These are phyloP conservation scores for Caretta caretta DNA, from an alignment of 2,113 vertebrate genomes.

Conservation along the genomic window DNA sequence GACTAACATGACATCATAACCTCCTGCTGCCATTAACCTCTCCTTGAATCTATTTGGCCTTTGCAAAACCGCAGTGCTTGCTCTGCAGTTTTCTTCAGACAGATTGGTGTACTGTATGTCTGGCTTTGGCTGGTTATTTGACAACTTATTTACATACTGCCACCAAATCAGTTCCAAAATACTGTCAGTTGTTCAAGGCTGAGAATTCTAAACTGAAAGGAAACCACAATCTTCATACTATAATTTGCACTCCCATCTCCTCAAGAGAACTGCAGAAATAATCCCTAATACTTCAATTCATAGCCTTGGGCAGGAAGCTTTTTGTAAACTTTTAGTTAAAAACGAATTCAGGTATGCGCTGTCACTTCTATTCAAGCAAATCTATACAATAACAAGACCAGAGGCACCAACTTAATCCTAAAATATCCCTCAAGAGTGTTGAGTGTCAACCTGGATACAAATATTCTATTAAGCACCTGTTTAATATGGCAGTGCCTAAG, in stretches of 20 bases:
- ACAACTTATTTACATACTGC: fast-evolving
- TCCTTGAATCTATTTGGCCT: neutral
- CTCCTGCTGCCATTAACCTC: neutral
- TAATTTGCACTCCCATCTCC: neutral
- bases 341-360: neutral
- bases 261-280: neutral
- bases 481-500: neutral
- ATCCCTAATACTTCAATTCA: neutral
- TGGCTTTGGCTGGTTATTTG: neutral
- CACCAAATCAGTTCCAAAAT: neutral
- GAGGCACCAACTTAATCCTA: neutral
- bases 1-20: neutral
- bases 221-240: neutral
- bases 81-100: neutral
- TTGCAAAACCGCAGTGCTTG: neutral
- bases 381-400: neutral
- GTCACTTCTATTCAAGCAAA: neutral
- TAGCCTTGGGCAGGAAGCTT: neutral
- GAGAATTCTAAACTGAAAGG: neutral
- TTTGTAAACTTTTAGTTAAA: neutral
- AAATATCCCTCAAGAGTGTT: neutral
- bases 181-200: neutral
- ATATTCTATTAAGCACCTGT: too few relatives aligned
- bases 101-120: neutral
- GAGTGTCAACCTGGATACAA: neutral